A percentile compares a stretch with the other conserved stretches of the same genome.
phyloP scores from a whole-genome alignment of 2,888 invertebrate genomes.

The Rugalucina vietnamica region DNA sequence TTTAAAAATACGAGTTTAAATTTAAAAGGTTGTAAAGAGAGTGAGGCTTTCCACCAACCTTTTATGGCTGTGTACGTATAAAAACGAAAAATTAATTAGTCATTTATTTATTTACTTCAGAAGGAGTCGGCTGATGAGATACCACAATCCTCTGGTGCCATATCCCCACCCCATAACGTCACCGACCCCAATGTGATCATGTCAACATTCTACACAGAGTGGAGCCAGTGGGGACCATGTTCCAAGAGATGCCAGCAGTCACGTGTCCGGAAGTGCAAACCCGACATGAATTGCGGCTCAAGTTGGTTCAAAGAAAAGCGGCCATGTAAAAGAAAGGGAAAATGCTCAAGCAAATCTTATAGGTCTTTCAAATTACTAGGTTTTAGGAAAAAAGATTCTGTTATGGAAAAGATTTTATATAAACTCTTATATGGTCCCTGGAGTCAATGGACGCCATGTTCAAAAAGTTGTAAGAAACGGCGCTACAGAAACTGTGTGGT shows the following conservation, averaged over 20 bases:
- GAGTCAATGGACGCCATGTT: slow-evolving; percentile 93
- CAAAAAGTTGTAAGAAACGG: slow-evolving; percentile 91
- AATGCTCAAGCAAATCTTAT: slow-evolving; percentile 64
- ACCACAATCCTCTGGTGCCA: background rate
- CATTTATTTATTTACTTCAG: too few relatives aligned
- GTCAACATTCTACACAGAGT: slow-evolving; percentile 75
- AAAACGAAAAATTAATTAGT: too few relatives aligned
- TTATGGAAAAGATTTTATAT: slow-evolving; percentile 77
- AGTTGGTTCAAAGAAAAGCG: slow-evolving; percentile 80
- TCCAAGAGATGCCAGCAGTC: slow-evolving; percentile 80
- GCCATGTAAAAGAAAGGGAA: slow-evolving; percentile 69
- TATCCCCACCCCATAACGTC: background rate
- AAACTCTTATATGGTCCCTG: slow-evolving; percentile 86
- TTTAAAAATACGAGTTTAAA: too few relatives aligned
- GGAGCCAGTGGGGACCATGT: slow-evolving; percentile 81
- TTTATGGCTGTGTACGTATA: too few relatives aligned
- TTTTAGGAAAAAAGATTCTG: slow-evolving; percentile 67
- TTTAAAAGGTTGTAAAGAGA: too few relatives aligned
- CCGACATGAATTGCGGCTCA: slow-evolving; percentile 74
- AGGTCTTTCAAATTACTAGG: slow-evolving; percentile 69
- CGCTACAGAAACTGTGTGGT: slow-evolving; percentile 90
- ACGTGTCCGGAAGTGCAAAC: slow-evolving; percentile 76
- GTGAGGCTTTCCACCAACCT: too few relatives aligned
- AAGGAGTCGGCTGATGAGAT: background rate
- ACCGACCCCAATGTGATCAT: slow-evolving; percentile 47